Percentiles rank a stretch among this genome's conserved stretches.
Conservation (phyloP, 2,797 vertebrate genomes). For the Myoxocephalus aenaeus region DNA sequence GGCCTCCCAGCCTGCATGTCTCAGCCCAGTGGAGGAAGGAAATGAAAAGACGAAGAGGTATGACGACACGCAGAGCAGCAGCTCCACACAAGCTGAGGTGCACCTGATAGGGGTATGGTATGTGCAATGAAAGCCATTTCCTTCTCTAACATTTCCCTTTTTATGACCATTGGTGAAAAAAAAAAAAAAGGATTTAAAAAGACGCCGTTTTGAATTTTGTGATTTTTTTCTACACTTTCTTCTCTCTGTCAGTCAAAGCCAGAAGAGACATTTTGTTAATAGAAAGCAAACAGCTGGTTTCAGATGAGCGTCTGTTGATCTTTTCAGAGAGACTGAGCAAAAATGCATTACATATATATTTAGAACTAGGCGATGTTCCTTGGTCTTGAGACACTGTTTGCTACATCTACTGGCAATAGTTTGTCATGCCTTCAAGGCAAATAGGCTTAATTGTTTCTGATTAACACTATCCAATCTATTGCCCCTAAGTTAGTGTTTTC, state of each 20-base stretch:
- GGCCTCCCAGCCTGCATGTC: conserved; percentile 35
- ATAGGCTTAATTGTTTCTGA: not conserved
- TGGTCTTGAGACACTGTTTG: not conserved
- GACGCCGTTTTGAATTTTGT: not conserved
- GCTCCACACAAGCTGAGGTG: not conserved
- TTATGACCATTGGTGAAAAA: not conserved
- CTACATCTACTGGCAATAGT: not conserved
- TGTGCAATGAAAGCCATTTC: not conserved
- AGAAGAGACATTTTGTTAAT: conserved; percentile 48
- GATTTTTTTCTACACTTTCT: conserved; percentile 2
- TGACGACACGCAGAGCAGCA: conserved; percentile 19
- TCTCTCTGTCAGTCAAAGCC: not conserved
- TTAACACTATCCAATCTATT: not conserved
- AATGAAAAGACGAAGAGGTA: conserved; percentile 55
- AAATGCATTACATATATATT: conserved; percentile 41
- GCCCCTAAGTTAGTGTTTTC: not conserved
- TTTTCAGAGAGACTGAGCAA: conserved; percentile 28
- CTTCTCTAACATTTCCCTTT: not conserved
- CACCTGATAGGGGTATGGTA: not conserved
- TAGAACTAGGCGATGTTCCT: not conserved
- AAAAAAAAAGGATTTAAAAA: not conserved
- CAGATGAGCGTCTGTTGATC: conserved; percentile 28
- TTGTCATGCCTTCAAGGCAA: not conserved
- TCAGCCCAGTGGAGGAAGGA: conserved; percentile 67
- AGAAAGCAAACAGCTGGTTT: conserved; percentile 45